Percentiles rank a stretch among this genome's conserved stretches.
Conservation (phyloP, 2,113 vertebrate species). For the Periophthalmodon schlosseri region DNA sequence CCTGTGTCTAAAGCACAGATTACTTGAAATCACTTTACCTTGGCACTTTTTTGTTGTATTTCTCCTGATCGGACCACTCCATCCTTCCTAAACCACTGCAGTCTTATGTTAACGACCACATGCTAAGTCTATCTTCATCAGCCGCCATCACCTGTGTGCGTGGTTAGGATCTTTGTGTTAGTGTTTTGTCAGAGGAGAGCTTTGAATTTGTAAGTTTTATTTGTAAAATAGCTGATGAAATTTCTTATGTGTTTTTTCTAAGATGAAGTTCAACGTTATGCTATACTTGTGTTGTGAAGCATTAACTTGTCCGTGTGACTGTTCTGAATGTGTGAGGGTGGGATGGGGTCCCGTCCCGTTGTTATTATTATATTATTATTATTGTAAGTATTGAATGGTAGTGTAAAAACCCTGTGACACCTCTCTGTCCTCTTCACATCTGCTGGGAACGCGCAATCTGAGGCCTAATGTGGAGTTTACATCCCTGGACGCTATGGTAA, state of each 20-base stretch:
- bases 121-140: conserved; percentile 14
- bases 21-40: conserved; percentile 85
- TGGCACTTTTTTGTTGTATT: conserved; percentile 80
- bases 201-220: conserved; percentile 44
- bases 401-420: conserved; percentile 60
- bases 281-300: conserved; percentile 69
- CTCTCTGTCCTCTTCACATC: conserved; percentile 51
- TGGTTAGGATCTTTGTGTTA: conserved; percentile 45
- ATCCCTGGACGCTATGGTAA: neutral
- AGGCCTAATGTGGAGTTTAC: neutral
- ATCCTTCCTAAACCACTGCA: conserved; percentile 50
- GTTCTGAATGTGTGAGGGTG: conserved; percentile 17
- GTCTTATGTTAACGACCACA: conserved; percentile 40
- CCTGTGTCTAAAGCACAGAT: conserved; percentile 74
- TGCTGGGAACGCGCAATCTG: conserved; percentile 52
- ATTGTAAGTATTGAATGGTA: conserved; percentile 75
- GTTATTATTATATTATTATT: conserved; percentile 21
- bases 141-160: conserved; percentile 25
- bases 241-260: conserved; percentile 47
- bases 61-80: conserved; percentile 48
- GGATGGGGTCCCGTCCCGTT: conserved; percentile 24
- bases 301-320: conserved; percentile 65
- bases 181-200: conserved; percentile 44
- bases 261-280: conserved; percentile 69
- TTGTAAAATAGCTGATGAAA: conserved; percentile 66